A percentile compares a stretch with the other conserved stretches of the same genome.
phyloP scores from a whole-genome alignment of 1,140 invertebrate genomes.

The Acromyrmex echinatior region DNA sequence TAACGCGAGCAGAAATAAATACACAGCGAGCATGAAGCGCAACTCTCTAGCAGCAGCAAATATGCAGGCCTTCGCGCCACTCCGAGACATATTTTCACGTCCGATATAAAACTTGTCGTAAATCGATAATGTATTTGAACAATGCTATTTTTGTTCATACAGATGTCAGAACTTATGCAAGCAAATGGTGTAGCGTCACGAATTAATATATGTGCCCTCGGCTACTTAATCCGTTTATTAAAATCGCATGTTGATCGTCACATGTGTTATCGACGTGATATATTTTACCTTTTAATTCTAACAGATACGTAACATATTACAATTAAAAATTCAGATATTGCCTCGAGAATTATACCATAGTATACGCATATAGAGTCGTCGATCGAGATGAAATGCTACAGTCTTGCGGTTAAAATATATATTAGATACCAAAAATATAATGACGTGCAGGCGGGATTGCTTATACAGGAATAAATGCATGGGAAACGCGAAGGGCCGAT shows the following conservation, averaged over 20 bases:
- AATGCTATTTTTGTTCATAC: conserved; percentile 40
- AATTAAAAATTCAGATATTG: conserved; percentile 48
- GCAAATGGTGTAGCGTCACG: conserved; percentile 10
- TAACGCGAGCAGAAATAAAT: conserved; percentile 54
- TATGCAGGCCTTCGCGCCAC: conserved; percentile 45
- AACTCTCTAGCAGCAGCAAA: conserved; percentile 31
- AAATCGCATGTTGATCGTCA: conserved; percentile 34
- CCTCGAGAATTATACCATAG: not conserved
- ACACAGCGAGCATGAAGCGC: conserved; percentile 33
- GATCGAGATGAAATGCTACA: conserved; percentile 18
- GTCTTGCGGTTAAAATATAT: conserved; percentile 78
- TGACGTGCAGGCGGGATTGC: conserved; percentile 73
- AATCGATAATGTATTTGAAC: conserved; percentile 56
- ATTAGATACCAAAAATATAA: conserved; percentile 79
- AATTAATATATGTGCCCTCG: conserved; percentile 39
- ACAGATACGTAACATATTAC: conserved; percentile 1
- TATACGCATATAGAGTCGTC: not conserved
- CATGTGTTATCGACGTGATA: conserved; percentile 44
- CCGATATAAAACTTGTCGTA: conserved; percentile 55
- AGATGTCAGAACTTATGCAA: conserved; percentile 30
- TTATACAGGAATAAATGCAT: conserved; percentile 85
- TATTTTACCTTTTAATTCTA: conserved; percentile 32
- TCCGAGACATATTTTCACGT: conserved; percentile 55
- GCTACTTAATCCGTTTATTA: conserved; percentile 51
- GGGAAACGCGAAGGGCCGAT: conserved; percentile 74